Evolutionary conservation across 1,140 invertebrate species (phyloP), one percentile per base, ranked within the genome.

Genomic region (Nomia melanderi): DNA sequence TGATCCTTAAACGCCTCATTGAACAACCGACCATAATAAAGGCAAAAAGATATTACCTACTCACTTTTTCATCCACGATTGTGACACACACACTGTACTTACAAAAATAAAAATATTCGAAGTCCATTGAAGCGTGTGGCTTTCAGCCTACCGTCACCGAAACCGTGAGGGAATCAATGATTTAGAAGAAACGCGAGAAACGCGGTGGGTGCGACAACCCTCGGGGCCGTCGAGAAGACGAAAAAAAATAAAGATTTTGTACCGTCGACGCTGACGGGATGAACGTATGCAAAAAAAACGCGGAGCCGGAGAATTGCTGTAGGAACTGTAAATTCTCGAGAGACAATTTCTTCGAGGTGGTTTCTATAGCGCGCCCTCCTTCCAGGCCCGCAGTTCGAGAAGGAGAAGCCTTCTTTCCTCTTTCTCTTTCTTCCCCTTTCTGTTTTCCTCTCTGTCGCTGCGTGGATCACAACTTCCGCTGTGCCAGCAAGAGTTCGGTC

Each of bases 241-340:
- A 12, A 5, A 5, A 79, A 81, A 86, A 90, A 89, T 87, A 90
- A 89, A n/a, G 88, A 86, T 90, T 89, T 86, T 84, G 84, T 81
- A 84, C 86, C 77, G 57, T 79, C 81, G 77, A 82, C 83, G 86
- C 82, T 86, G 84, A 88, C 83, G 82, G 85, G 79, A 79, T 72
- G 81, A 88, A 84, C 83, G 86, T 88, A 87, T 87, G 86, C 86
- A 83, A 87, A 85, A 87, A 85, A 89, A 88, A 86, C 70, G 14
- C 41, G 80, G 83, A 85, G 79, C 75, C 39, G 6, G 75, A 64
- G 82, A 85, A 85, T 85, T 84, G 83, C 72, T 76, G 25, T 64
- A 81, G 88, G 80, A 85, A 89, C 89, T 88, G 87, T 89, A 88
- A 90, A 89, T 89, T 85, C 88, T 88, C 81, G 56, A 67, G 82